Percentiles rank a stretch among this genome's conserved stretches.
Conservation (phyloP, 1,140 invertebrate genomes). For the Drosophila varians region DNA sequence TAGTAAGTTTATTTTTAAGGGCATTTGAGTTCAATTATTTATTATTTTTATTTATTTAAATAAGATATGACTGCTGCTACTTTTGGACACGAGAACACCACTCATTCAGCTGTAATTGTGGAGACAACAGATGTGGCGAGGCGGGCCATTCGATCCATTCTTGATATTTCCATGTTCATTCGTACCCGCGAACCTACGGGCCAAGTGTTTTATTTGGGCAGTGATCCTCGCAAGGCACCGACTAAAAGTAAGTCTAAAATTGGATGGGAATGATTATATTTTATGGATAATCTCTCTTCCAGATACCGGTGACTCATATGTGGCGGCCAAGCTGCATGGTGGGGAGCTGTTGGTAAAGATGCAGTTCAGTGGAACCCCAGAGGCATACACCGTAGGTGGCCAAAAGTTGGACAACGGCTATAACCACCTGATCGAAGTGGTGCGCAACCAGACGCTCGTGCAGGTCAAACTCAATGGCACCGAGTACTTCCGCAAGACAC, state of each 20-base stretch:
- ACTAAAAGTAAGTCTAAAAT: slow-evolving; percentile 59
- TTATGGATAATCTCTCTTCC: too few species aligned
- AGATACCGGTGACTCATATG: slow-evolving; percentile 86
- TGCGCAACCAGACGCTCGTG: slow-evolving; percentile 90
- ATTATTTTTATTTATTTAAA: slow-evolving; percentile 16
- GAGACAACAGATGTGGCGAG: slow-evolving; percentile 88
- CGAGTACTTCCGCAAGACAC: slow-evolving; percentile 92
- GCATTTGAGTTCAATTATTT: background rate
- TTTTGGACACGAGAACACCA: slow-evolving; percentile 93
- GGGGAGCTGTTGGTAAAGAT: slow-evolving; percentile 91
- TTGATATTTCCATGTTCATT: slow-evolving; percentile 97
- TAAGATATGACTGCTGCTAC: slow-evolving; percentile 94
- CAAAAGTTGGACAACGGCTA: slow-evolving; percentile 93
- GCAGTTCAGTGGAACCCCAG: slow-evolving; percentile 91
- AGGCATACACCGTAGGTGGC: slow-evolving; percentile 91
- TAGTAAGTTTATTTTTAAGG: slow-evolving; percentile 85
- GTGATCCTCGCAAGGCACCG: slow-evolving; percentile 84
- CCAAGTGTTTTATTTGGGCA: slow-evolving; percentile 95
- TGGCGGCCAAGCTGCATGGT: slow-evolving; percentile 90
- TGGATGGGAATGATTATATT: background rate
- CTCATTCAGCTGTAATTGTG: slow-evolving; percentile 89
- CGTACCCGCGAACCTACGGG: slow-evolving; percentile 92
- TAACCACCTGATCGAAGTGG: slow-evolving; percentile 93
- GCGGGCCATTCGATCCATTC: slow-evolving; percentile 88
- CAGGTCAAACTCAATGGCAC: slow-evolving; percentile 94